Evolutionary conservation across 1,140 invertebrate species (phyloP).

Genomic region (Drosophila athabasca): DNA sequence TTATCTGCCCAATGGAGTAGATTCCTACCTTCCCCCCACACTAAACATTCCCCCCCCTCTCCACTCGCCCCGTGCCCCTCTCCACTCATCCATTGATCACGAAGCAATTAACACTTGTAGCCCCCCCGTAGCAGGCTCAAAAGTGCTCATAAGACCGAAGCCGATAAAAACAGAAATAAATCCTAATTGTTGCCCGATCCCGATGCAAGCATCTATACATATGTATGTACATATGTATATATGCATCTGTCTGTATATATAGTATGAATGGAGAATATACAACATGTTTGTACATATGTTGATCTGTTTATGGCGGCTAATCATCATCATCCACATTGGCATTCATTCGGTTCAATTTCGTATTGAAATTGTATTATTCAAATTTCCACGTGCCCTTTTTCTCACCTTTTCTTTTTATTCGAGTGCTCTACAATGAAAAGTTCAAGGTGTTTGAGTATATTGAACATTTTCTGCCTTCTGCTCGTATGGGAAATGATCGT

Average conservation of each 20-base stretch:
- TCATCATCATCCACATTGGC: conserved; percentile 62
- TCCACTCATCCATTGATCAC: conserved; percentile 25
- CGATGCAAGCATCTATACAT: neutral
- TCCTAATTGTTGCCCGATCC: conserved; percentile 58
- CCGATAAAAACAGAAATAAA: conserved; percentile 78
- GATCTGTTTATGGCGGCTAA: conserved; percentile 77
- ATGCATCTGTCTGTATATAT: conserved; percentile 57
- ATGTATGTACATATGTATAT: conserved; percentile 19
- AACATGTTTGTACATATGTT: conserved; percentile 79
- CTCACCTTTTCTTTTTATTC: conserved; percentile 6
- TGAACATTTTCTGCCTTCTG: neutral
- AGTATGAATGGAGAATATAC: conserved; percentile 25
- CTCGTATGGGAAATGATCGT: too few species aligned
- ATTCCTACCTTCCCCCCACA: neutral
- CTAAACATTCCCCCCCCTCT: neutral
- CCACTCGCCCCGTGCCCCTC: conserved; percentile 14
- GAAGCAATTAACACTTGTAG: conserved; percentile 75
- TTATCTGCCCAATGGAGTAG: conserved; percentile 49
- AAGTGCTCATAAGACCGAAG: conserved; percentile 41
- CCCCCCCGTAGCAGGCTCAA: conserved; percentile 40
- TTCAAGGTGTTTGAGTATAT: neutral
- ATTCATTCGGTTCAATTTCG: conserved; percentile 44
- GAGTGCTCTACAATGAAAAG: conserved; percentile 5
- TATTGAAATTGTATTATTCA: conserved; percentile 62
- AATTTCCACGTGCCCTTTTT: conserved; percentile 12